Evolutionary conservation across 2,797 vertebrate species (phyloP), one percentile per base, ranked within the genome.

Genomic region (Hydrophis major): DNA sequence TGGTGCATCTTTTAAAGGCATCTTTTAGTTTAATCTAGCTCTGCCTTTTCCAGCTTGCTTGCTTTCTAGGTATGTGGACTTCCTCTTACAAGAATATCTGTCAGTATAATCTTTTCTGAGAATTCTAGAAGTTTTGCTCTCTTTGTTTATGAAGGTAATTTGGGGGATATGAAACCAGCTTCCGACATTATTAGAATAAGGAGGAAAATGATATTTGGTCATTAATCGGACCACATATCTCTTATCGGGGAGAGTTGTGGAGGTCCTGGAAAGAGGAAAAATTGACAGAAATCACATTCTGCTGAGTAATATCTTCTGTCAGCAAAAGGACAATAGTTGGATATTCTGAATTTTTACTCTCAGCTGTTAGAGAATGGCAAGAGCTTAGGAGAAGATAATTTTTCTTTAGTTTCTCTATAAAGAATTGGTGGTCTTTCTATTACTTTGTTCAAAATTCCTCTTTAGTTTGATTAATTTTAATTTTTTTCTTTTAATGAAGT

Each of bases 401-500:
- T 96, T 96, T 66, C 94, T 95, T 88, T 86, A 47, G 69, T 94
- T 94, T 22, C 8, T 20, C 20, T 25, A 94, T 93, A 96, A 96
- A 93, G 95, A 94, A 97, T 97, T 97, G 6, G 94, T 97, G 97
- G 95, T 97, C 97, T 97, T 97, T 97, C 96, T 96, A 96, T 95
- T 96, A 97, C 96, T 96, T 97, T 97, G 97, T 97, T 97, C 96
- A 96, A 97, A 97, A 47, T 89, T 89, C 97, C 97, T 96, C 97
- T 97, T 97, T 97, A 97, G 97, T 97, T 97, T 97, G 97, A 97
- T 97, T 97, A 97, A 97, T 97, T 97, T 98, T 97, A 97, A 53
- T 50, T 37, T 69, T 16, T 97, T 97, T 97, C 96, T 97, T 97
- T 97, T 78, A 78, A 78, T 78, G 42, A 78, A 42, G 8, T 78